Base-by-base conservation (phyloP, 1,140 invertebrate species). In the Lasaia peninsularis region DNA sequence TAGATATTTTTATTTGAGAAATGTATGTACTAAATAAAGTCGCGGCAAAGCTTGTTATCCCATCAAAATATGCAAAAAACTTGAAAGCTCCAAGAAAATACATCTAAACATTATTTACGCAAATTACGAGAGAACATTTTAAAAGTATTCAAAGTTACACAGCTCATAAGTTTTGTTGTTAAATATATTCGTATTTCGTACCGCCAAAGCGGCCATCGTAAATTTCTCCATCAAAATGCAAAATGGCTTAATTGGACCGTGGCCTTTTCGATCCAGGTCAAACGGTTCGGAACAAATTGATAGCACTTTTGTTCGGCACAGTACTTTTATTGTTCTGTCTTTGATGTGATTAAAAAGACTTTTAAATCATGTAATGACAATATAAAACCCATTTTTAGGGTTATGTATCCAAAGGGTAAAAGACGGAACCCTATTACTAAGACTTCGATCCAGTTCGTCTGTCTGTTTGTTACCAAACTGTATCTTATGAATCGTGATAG, bases 241-340 rank as follows among this genome's bases (percentile, higher is more conserved):
- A 85, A 87, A 87, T 84, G 80, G 75, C 75, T 87, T 87, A 87
- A 87, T 87, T 87, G 84, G 75, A 84, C 75, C 76, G 78, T 82
- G 75, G 78, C 84, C 80, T 81, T 73, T 66, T 58, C 73, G 77
- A 83, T 85, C 71, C 82, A 78, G 84, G 84, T 80, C 81, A 82
- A 81, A 81, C 76, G 80, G 71, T 81, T 86, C 78, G 74, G 77
- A 75, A 81, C 78, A 81, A 86, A 84, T 83, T 84, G 78, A 81
- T 83, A 73, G 76, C 75, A 76, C 71, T 81, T 82, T 78, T 80
- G 72, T 67, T 35, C 61, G 58, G 52, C 60, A 63, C 54, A 32
- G 51, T 58, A 34, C 56, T 67, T 67, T 67, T 60, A 63, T 58
- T 63, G 55, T 54, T 60, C 52, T 63, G 55, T 60, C 52, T 60